Base-by-base conservation (phyloP, 2,888 invertebrate genomes). In the Lasius fuliginosus region DNA sequence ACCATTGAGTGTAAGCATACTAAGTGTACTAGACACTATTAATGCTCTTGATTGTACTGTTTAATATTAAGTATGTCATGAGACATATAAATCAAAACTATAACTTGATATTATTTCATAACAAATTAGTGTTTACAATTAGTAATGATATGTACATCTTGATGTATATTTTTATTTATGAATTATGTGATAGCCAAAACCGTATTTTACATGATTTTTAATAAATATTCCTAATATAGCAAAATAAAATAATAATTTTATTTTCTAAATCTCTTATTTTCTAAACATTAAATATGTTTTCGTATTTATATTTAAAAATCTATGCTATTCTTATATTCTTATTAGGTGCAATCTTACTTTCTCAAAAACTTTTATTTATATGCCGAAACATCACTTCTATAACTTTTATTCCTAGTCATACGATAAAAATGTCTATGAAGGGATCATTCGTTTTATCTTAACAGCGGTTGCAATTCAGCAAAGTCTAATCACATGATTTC, bases 401-500 rank as follows among this genome's bases (percentile, higher is more conserved):
- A 5, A 77, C n/a, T 40, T 40, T 18, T 23, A n/a, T 81, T 73
- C 18, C 5, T 33, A 69, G 6, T 69, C n/a, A 71, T 15, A 23
- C 11, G 53, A 60, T 71, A 79, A 85, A 75, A 84, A 65, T 33
- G 18, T 67, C 74, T 74, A 8, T 53, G 49, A 84, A 83, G 82
- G 40, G 83, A 77, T 89, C 27, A 27, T 84, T 86, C 69, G 53
- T 88, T 88, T 90, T 86, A 84, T 88, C 94, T 94, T 95, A 95
- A 95, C 95, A 95, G 94, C 93, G 94, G 93, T 95, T 95, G 95
- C 95, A 95, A 95, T 94, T 94, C 92, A 93, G 91, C 91, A 92
- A 93, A 94, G 94, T 94, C 93, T 85, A 86, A 88, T 90, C 85
- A 81, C 76, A 83, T 82, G 86, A 62, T 58, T 67, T 4, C 12